Conservation (phyloP, 2,113 vertebrate species). For the Thunnus thynnus region DNA sequence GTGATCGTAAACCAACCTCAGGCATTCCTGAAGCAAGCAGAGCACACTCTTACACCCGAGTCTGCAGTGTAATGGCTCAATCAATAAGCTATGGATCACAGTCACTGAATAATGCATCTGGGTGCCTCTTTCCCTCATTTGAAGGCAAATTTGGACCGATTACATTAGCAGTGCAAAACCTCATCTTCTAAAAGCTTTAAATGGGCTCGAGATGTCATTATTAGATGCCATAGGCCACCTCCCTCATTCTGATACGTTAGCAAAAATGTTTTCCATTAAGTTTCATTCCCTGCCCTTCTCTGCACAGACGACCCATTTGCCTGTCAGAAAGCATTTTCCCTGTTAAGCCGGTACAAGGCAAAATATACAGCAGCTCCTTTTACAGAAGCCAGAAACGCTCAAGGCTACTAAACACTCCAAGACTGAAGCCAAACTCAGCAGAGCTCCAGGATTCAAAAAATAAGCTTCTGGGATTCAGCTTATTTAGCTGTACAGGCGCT, state of each 20-base stretch:
- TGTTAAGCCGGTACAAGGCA: slow-evolving; percentile 23
- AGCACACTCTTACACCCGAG: slow-evolving; percentile 5
- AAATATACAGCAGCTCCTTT: slow-evolving; percentile 17
- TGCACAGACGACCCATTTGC: slow-evolving; percentile 20
- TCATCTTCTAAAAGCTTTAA: slow-evolving; percentile 62
- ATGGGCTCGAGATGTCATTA: slow-evolving; percentile 54
- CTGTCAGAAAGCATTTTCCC: slow-evolving; percentile 56
- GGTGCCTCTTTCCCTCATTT: slow-evolving; percentile 33
- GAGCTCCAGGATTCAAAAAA: background rate
- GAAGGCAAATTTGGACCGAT: slow-evolving; percentile 44
- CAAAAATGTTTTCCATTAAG: slow-evolving; percentile 43
- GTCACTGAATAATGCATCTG: slow-evolving; percentile 69
- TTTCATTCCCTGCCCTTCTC: background rate
- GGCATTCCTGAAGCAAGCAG: background rate
- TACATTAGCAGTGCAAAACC: slow-evolving; percentile 62
- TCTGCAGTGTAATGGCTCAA: slow-evolving; percentile 41
- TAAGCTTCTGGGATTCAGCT: background rate
- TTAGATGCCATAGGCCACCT: slow-evolving; percentile 25
- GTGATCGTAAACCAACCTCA: background rate
- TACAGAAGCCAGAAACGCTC: slow-evolving; percentile 6
- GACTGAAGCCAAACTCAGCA: background rate
- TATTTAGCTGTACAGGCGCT: background rate
- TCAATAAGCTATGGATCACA: slow-evolving; percentile 61
- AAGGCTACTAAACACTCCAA: background rate
- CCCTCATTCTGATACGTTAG: slow-evolving; percentile 26